Base-by-base conservation (phyloP, 2,888 invertebrate genomes). In the Arenicola marina region DNA sequence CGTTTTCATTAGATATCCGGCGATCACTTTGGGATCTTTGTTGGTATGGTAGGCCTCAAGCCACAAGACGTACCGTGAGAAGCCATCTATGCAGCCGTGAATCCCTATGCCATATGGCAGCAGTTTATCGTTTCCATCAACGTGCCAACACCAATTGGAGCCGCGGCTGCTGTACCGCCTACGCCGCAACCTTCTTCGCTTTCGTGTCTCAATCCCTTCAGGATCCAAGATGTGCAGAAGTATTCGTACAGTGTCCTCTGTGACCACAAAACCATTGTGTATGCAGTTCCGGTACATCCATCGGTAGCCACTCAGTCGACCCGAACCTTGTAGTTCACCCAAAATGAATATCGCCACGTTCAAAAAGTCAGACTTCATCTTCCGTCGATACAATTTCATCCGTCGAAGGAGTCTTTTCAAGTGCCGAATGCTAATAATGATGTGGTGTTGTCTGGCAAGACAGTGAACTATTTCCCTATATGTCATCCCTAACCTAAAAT, bases 121-220 rank as follows among this genome's bases (percentile, higher is more conserved):
- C 7, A 48, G 48, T 48, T 48, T 48, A 21, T 48, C 48, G 24
- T 48, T 18, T 18, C 48, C 48, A 21, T 48, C 48, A 18, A 48
- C 21, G 48, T 48, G 48, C 24, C 48, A 48, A 7, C 15, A 18
- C 21, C 7, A 11, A 48, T 48, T 48, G 7, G 48, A 21, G 15
- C 48, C 48, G 11, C 7, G 15, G 24, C 21, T 48, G 24, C 11
- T 48, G 48, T 48, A 48, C 21, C 24, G 11, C 21, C 48, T 11
- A 7, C 48, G 11, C 48, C 24, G 11, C 4, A 53, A 21, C 4
- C 53, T 26, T 21, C 48, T 11, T 24, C 24, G 11, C 24, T 48
- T 48, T 24, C 48, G 11, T 48, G 11, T 24, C 18, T 48, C 48
- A 7, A 48, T 24, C 11, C 48, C 48, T n/a, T 48, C 48, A 7